Percentiles rank a stretch among this genome's conserved stretches.
Evolutionary conservation across 2,888 invertebrate species (phyloP).

Genomic region (Adelognathus sp.): DNA sequence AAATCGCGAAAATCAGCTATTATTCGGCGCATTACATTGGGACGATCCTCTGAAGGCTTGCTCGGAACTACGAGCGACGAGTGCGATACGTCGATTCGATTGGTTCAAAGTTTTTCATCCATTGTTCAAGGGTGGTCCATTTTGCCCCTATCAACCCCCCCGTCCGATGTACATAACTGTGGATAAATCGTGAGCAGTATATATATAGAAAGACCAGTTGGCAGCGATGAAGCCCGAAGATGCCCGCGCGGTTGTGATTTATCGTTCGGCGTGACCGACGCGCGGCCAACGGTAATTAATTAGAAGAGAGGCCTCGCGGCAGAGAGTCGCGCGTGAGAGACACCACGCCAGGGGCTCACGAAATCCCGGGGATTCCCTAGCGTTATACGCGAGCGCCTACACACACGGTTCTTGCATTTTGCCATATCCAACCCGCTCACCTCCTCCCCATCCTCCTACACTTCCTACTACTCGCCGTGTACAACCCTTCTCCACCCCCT

Average conservation of each 20-base stretch:
- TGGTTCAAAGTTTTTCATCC: neutral
- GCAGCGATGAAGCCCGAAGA: slow-evolving; percentile 59
- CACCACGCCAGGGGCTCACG: slow-evolving; percentile 35
- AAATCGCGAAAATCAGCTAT: too few species aligned
- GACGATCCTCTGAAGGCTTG: neutral
- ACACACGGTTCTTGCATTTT: slow-evolving; percentile 56
- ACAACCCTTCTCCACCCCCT: too few species aligned
- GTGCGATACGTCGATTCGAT: neutral
- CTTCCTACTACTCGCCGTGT: neutral
- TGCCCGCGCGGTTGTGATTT: slow-evolving; percentile 60
- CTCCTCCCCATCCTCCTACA: neutral
- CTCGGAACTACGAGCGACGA: neutral
- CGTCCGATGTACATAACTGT: neutral
- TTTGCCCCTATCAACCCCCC: too few species aligned
- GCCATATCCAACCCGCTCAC: neutral
- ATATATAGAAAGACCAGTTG: too few species aligned
- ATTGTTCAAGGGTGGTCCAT: too few species aligned
- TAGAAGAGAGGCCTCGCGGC: slow-evolving; percentile 52
- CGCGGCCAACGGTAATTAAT: slow-evolving; percentile 56
- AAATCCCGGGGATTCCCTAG: slow-evolving; percentile 56
- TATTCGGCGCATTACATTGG: too few species aligned
- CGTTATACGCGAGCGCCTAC: slow-evolving; percentile 29
- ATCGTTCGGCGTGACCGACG: slow-evolving; percentile 58
- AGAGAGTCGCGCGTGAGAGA: slow-evolving; percentile 36
- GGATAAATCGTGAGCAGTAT: slow-evolving; percentile 29